Evolutionary conservation across 2,888 invertebrate genomes (phyloP).

Genomic region (Melanotus villosus): DNA sequence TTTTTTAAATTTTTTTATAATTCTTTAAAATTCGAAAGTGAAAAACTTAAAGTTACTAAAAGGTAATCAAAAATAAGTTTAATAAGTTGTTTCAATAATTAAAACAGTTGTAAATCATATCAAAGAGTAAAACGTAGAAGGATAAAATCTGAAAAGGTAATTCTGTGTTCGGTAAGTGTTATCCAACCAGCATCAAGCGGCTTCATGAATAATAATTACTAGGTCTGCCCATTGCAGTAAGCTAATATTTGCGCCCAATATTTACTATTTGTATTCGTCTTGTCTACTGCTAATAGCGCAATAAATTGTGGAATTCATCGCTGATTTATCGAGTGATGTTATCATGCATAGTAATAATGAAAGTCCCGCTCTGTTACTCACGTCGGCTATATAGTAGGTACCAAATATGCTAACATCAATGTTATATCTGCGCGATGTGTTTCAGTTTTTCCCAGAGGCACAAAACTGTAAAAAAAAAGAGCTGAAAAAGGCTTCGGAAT

Average conservation of each 20-base stretch:
- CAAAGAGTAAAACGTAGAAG: too few relatives aligned
- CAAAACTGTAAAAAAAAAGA: too few relatives aligned
- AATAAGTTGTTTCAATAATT: too few relatives aligned
- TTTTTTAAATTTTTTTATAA: too few relatives aligned
- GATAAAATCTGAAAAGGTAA: conserved; percentile 11
- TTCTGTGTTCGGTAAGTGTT: conserved; percentile 28
- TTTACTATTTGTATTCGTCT: conserved; percentile 66
- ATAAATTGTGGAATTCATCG: conserved; percentile 64
- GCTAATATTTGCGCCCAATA: conserved; percentile 65
- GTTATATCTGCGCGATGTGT: conserved; percentile 16
- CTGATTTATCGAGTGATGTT: conserved; percentile 65
- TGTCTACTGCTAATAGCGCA: conserved; percentile 64
- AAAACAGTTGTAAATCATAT: too few relatives aligned
- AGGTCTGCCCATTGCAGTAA: conserved; percentile 53
- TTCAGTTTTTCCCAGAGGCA: too few relatives aligned
- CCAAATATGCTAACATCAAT: conserved; percentile 3
- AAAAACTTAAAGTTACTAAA: too few relatives aligned
- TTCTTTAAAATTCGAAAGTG: too few relatives aligned
- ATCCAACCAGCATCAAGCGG: conserved; percentile 37
- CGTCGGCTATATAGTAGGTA: not conserved
- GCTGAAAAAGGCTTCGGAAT: too few relatives aligned
- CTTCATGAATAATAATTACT: conserved; percentile 46
- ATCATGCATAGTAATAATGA: conserved; percentile 54
- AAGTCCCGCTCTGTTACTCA: conserved; percentile 29
- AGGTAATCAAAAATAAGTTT: too few relatives aligned